Base-by-base conservation (phyloP, 2,888 invertebrate species). In the Podotricha telesiphe region DNA sequence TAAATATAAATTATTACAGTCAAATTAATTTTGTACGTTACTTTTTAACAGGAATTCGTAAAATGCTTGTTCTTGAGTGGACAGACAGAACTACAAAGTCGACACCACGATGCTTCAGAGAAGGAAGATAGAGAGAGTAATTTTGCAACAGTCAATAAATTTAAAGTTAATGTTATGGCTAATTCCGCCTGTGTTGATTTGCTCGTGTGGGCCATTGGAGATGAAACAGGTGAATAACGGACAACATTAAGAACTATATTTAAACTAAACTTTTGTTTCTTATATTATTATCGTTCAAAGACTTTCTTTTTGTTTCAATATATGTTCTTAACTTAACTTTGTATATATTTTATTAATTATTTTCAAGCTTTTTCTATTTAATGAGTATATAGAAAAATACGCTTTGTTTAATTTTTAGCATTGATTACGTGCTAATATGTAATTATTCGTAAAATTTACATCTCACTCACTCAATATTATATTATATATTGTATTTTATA, bases 101-200 rank as follows among this genome's bases (percentile, higher is more conserved):
- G 96, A 34, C 96, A 97, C 78, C 97, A 97, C 79, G 97, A 97
- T 81, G 95, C 95, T 0, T 97, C 97, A 34, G 97, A 97, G 81
- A 94, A 95, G 40, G 97, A 98, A 81, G 96, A 97, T 76, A 93
- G 95, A 13, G 97, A 97, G 80, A 96, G 95, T 70, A 97, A 97
- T 86, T 96, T 93, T 79, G 95, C 96, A 1, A 95, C 96, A 0
- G 96, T 98, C 2, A 97, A 98, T 87, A 97, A 97, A 84, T 98
- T 98, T 85, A 98, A 98, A 92, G 96, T 98, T 47, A 98, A 98
- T 81, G 98, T 99, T 0, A 98, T 98, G 96, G 98, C 98, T 0
- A 99, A 99, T 89, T 98, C 99, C 0, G 98, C 98, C 0, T 99
- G 99, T 82, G 98, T 99, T 0, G 99, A 99, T 87, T 94, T 99